Conservation (phyloP, 2,888 invertebrate species). For the Melanchra persicariae region DNA sequence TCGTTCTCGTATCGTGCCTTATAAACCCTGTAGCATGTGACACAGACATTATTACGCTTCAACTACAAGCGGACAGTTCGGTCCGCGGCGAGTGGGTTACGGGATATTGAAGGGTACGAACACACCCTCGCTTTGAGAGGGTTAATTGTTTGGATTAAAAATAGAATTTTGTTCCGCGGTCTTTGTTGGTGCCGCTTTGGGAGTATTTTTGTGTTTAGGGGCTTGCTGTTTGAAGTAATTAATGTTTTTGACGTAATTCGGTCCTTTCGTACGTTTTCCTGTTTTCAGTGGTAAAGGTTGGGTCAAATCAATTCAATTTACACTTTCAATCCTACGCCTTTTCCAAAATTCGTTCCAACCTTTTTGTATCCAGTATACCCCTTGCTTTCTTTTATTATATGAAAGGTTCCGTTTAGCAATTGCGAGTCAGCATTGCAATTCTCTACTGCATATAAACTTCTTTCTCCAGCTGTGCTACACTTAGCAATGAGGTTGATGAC, state of each 20-base stretch:
- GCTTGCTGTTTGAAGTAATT: constrained; percentile 29
- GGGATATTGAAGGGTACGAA: constrained; percentile 62
- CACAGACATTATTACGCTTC: constrained; percentile 60
- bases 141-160: constrained; percentile 71
- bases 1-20: constrained; percentile 41
- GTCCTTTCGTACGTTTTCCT: neutral
- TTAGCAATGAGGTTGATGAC: constrained; percentile 13
- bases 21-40: constrained; percentile 51
- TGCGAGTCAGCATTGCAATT: neutral
- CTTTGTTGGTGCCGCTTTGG: constrained; percentile 29
- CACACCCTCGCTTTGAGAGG: constrained; percentile 68
- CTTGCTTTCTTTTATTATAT: neutral
- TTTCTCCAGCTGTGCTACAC: constrained; percentile 1
- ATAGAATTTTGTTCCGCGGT: constrained; percentile 56
- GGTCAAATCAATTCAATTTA: constrained; percentile 18
- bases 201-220: constrained; percentile 40
- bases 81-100: constrained; percentile 47
- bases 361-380: neutral
- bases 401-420: neutral
- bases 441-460: neutral
- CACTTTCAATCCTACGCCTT: neutral
- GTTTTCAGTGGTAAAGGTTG: neutral
- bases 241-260: constrained; percentile 14
- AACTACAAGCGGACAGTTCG: constrained; percentile 52
- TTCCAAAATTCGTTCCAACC: neutral